Percentiles rank a stretch among this genome's conserved stretches.
These are phyloP conservation scores for Gephyroberyx darwinii DNA, from an alignment of 2,797 vertebrate genomes.

Conservation along the genomic window DNA sequence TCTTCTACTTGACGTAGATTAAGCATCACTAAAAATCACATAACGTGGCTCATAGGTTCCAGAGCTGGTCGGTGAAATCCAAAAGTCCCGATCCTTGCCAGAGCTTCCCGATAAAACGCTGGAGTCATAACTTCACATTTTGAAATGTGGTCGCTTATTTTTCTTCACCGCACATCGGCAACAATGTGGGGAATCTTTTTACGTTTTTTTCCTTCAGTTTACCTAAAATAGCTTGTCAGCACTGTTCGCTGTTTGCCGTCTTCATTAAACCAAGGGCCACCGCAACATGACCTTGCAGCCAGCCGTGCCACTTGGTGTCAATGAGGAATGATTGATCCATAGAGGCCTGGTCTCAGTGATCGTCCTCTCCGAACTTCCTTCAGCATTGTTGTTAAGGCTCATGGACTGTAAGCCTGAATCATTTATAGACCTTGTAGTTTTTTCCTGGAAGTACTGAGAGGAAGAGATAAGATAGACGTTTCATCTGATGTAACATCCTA, in stretches of 20 bases:
- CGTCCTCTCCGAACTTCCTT: too few species aligned
- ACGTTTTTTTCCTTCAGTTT: not conserved
- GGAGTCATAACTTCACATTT: not conserved
- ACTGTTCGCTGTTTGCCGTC: not conserved
- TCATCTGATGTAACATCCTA: constrained; percentile 7
- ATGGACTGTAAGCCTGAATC: not conserved
- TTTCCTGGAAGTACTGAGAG: constrained; percentile 43
- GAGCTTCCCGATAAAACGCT: constrained; percentile 1
- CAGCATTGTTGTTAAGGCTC: not conserved
- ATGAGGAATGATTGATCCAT: too few species aligned
- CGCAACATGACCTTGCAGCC: too few species aligned
- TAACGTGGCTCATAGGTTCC: constrained; percentile 1
- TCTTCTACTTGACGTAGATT: constrained; percentile 64
- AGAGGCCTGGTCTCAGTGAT: not conserved
- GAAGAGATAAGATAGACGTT: constrained; percentile 49
- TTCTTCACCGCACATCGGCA: not conserved
- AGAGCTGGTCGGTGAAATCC: constrained; percentile 1
- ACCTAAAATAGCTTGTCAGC: not conserved
- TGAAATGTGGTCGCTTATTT: not conserved
- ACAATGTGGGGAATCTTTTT: not conserved
- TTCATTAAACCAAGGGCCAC: too few species aligned
- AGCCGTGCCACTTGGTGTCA: too few species aligned
- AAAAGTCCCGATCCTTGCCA: not conserved
- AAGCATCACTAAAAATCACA: constrained; percentile 40
- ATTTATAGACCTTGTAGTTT: constrained; percentile 7